Base-by-base conservation (phyloP, 2,797 vertebrate species). In the Poliocrania exsul region DNA sequence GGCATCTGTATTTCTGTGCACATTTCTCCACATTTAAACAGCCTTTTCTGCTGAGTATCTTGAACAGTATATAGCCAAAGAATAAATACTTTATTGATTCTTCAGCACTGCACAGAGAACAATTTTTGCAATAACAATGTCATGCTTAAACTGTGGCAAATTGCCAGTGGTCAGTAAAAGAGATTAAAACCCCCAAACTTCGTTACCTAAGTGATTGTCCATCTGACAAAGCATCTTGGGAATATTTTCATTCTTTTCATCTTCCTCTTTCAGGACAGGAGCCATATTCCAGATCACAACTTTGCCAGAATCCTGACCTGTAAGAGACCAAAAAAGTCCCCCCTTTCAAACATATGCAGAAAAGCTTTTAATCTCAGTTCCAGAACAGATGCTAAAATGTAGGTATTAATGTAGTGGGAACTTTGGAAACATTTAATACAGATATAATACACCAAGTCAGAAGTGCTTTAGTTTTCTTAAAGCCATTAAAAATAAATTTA, bases 251-350 rank as follows among this genome's bases (percentile, higher is more conserved):
- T 99, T 99, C 98, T 99, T 99, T 98, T 99, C 99, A 37, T 99
- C 99, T 91, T 99, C 99, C 92, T 99, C 99, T 94, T 99, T 98
- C 94, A 99, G 98, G 94, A 99, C 99, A 47, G 99, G 99, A 42
- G 99, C 98, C 99, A 99, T 99, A 98, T 99, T 99, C 99, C 99
- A 99, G 95, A 99, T 99, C 97, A 99, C 99, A 97, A 99, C 99
- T 97, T 99, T 99, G 81, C 99, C 99, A 84, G 99, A 99, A 98
- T 99, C 99, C 97, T 99, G 99, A 81, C 99, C 99, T 99, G 92
- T 40, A 97, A 38, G 91, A 73, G 28, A 95, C 91, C 19, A 93
- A 81, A 92, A 92, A 92, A 79, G 53, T 8, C 17, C 11, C 9
- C 6, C 2, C 5, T 58, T 79, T 44, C 50, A 91, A 66, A n/a